Evolutionary conservation across 2,113 vertebrate species (phyloP).

Genomic region (Phocoena phocoena): DNA sequence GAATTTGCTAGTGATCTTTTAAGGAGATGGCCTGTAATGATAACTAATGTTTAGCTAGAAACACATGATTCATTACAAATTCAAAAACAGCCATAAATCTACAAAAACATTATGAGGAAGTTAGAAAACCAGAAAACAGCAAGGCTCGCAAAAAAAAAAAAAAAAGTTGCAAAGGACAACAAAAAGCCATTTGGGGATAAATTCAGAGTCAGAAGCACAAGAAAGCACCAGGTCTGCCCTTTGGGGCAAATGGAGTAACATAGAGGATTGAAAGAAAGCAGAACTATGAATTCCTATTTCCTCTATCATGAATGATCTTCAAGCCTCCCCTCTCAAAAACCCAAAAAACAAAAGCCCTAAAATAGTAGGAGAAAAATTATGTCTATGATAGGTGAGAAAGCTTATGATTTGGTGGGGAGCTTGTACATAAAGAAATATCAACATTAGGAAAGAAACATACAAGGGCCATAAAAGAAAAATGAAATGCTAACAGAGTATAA

Average conservation of each 20-base stretch:
- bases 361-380: neutral
- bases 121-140: slow-evolving; percentile 18
- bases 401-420: neutral
- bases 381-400: neutral
- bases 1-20: neutral
- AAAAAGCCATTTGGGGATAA: neutral
- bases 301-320: neutral
- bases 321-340: neutral
- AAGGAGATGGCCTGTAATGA: neutral
- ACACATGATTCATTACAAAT: neutral
- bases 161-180: neutral
- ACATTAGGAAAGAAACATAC: neutral
- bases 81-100: neutral
- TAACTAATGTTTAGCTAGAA: neutral
- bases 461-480: neutral
- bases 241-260: neutral
- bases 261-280: neutral
- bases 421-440: neutral
- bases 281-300: neutral
- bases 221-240: neutral
- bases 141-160: neutral
- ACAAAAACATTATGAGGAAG: slow-evolving; percentile 35
- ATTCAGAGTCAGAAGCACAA: neutral
- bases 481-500: neutral
- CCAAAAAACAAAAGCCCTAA: neutral